A percentile compares a stretch with the other conserved stretches of the same genome.
Evolutionary conservation across 2,113 vertebrate species (phyloP).

Genomic region (Melanostigma gelatinosum): DNA sequence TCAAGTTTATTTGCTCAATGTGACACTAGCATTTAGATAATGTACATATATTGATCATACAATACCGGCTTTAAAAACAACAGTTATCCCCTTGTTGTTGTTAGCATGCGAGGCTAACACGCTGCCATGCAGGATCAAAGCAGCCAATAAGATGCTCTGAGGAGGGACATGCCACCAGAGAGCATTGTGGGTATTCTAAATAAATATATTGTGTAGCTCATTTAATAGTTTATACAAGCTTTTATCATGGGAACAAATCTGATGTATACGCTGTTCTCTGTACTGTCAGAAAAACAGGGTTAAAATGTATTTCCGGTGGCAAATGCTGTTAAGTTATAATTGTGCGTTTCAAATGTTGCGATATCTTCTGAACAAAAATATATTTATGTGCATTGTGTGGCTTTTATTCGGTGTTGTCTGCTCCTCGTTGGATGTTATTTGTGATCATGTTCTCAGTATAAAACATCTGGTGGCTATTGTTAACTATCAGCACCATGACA

Average conservation of each 20-base stretch:
- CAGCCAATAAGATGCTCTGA: slow-evolving; percentile 37
- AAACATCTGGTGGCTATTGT: rapidly evolving
- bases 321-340: too few species aligned
- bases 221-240: rapidly evolving
- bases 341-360: too few species aligned
- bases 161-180: background rate
- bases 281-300: too few species aligned
- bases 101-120: slow-evolving; percentile 45
- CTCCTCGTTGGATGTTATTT: too few species aligned
- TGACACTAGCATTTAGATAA: rapidly evolving
- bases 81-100: rapidly evolving
- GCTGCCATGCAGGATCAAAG: background rate
- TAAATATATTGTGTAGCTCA: background rate
- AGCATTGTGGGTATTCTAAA: slow-evolving; percentile 47
- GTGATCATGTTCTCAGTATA: background rate
- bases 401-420: too few species aligned
- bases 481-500: slow-evolving; percentile 15
- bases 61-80: rapidly evolving
- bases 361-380: too few species aligned
- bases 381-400: too few species aligned
- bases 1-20: rapidly evolving
- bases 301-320: too few species aligned
- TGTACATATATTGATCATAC: rapidly evolving
- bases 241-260: rapidly evolving
- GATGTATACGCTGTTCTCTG: too few species aligned